phyloP scores from a whole-genome alignment of 2,797 vertebrate species.

The Phataginus tricuspis region DNA sequence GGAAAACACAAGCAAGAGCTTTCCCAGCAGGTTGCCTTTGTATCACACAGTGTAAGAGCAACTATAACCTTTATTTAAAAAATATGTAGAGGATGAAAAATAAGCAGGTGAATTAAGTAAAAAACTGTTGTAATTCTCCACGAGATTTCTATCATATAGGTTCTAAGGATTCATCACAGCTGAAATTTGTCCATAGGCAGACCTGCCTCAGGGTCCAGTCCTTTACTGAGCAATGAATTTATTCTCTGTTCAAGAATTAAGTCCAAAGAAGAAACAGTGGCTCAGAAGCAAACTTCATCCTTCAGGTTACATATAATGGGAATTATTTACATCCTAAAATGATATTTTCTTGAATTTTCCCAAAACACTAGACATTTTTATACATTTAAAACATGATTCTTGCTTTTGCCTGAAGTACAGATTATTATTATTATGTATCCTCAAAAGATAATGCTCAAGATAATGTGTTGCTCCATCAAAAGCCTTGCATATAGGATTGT shows the following conservation, averaged over 20 bases:
- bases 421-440: background rate
- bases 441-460: background rate
- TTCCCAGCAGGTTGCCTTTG: background rate
- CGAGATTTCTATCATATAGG: background rate
- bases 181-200: background rate
- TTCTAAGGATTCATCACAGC: background rate
- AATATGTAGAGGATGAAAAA: background rate
- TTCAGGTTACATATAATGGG: background rate
- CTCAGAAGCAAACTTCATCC: background rate
- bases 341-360: background rate
- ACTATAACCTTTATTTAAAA: background rate
- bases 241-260: background rate
- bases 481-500: background rate
- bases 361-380: background rate
- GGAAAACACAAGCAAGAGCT: background rate
- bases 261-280: background rate
- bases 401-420: background rate
- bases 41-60: background rate
- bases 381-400: background rate
- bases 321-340: background rate
- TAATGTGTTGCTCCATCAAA: background rate
- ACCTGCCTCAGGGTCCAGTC: background rate
- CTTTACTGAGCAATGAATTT: background rate
- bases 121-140: background rate
- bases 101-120: background rate